These are phyloP conservation scores for Phataginus tetradactyla DNA, from an alignment of 2,797 vertebrate genomes.

Conservation along the genomic window DNA sequence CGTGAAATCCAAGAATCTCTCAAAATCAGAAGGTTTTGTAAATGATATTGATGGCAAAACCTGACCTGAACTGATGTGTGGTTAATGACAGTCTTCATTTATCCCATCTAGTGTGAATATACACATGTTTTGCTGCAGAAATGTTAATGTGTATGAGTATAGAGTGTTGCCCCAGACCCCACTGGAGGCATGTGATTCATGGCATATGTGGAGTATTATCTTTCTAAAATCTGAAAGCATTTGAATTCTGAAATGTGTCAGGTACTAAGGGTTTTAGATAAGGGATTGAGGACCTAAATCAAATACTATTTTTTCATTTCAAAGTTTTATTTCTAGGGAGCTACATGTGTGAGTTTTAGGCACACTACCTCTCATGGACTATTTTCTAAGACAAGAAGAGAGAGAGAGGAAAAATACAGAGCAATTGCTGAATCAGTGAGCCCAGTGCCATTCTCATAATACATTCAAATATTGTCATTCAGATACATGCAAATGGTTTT, in stretches of 20 bases:
- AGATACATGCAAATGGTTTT: neutral
- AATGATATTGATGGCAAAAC: constrained; percentile 18
- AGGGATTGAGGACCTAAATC: neutral
- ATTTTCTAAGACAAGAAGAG: neutral
- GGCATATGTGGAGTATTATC: neutral
- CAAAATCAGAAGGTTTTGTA: constrained; percentile 23
- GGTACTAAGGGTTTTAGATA: neutral
- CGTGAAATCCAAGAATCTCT: constrained; percentile 29
- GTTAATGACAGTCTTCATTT: constrained; percentile 38
- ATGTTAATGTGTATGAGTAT: constrained; percentile 26
- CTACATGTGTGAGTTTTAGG: neutral
- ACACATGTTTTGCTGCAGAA: constrained; percentile 34
- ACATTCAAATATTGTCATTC: neutral
- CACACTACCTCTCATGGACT: neutral
- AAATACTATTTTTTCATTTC: constrained; percentile 38
- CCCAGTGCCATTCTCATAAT: neutral
- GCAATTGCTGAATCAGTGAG: neutral
- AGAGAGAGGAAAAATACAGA: neutral
- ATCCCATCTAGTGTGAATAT: neutral
- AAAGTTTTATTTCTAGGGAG: constrained; percentile 3
- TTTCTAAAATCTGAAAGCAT: constrained; percentile 24
- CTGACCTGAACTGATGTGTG: constrained; percentile 37
- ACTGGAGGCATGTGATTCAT: neutral
- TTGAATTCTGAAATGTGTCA: constrained; percentile 33
- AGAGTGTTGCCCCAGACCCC: neutral